These are phyloP conservation scores for Nymphalis urticae DNA, from an alignment of 2,888 invertebrate species.

Conservation along the genomic window DNA sequence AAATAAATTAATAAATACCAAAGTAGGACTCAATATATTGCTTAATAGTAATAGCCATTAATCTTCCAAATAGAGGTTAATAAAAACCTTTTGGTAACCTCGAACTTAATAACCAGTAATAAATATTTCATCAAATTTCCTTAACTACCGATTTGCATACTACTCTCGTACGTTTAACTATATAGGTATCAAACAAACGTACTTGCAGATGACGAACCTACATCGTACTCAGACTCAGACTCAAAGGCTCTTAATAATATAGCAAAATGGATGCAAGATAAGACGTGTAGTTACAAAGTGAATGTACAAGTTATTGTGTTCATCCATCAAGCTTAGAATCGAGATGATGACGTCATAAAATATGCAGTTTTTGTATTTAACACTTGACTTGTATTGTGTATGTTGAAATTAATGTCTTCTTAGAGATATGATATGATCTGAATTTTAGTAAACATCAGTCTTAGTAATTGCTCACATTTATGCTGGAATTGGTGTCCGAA, in stretches of 20 bases:
- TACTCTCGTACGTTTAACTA: neutral
- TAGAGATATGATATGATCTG: neutral
- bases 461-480: too few species aligned
- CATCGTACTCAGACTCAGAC: slow-evolving; percentile 1
- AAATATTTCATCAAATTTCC: slow-evolving; percentile 2
- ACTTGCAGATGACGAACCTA: slow-evolving; percentile 1
- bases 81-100: too few species aligned
- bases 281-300: slow-evolving; percentile 6
- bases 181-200: neutral
- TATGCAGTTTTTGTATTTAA: neutral
- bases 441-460: too few species aligned
- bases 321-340: neutral
- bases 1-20: too few species aligned
- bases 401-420: neutral
- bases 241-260: slow-evolving; percentile 12
- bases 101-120: too few species aligned
- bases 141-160: neutral
- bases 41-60: too few species aligned
- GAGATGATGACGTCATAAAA: neutral
- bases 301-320: slow-evolving; percentile 5
- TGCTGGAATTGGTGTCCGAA: too few species aligned
- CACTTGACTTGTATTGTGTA: neutral
- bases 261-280: slow-evolving; percentile 11
- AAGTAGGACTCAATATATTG: too few species aligned
- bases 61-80: too few species aligned